These are phyloP conservation scores for Apamea crenata DNA, from an alignment of 2,888 invertebrate genomes.

Conservation along the genomic window DNA sequence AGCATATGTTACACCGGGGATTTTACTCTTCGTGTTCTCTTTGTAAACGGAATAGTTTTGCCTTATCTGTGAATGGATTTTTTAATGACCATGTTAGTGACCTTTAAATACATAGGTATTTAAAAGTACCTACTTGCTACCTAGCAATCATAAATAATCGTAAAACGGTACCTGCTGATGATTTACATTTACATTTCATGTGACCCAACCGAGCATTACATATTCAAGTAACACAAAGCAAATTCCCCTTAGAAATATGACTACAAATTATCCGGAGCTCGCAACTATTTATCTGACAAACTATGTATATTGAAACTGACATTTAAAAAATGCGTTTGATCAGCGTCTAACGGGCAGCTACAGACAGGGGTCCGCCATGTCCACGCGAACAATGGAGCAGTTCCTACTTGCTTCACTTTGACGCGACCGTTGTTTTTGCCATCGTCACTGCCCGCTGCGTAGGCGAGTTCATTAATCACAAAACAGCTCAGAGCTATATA, in stretches of 20 bases:
- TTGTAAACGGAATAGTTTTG: conserved; percentile 36
- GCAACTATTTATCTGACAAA: conserved; percentile 23
- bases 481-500: conserved; percentile 82
- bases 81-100: background rate
- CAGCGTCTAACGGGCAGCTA: conserved; percentile 66
- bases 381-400: conserved; percentile 79
- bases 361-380: conserved; percentile 71
- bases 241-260: conserved; percentile 25
- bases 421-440: conserved; percentile 84
- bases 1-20: conserved; percentile 55
- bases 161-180: background rate
- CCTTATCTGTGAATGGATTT: conserved; percentile 29
- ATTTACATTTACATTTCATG: background rate
- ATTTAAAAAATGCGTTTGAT: conserved; percentile 67
- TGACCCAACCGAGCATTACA: background rate
- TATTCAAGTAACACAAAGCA: conserved; percentile 10
- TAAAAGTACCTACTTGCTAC: background rate
- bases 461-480: conserved; percentile 87
- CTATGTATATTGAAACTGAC: conserved; percentile 32
- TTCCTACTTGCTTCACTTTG: conserved; percentile 81
- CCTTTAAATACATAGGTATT: background rate
- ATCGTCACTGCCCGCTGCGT: conserved; percentile 76
- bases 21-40: conserved; percentile 40
- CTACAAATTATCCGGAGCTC: conserved; percentile 25
- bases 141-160: background rate